These are phyloP conservation scores for Coregonus sp. DNA, from an alignment of 2,797 vertebrate species.

Conservation along the genomic window DNA sequence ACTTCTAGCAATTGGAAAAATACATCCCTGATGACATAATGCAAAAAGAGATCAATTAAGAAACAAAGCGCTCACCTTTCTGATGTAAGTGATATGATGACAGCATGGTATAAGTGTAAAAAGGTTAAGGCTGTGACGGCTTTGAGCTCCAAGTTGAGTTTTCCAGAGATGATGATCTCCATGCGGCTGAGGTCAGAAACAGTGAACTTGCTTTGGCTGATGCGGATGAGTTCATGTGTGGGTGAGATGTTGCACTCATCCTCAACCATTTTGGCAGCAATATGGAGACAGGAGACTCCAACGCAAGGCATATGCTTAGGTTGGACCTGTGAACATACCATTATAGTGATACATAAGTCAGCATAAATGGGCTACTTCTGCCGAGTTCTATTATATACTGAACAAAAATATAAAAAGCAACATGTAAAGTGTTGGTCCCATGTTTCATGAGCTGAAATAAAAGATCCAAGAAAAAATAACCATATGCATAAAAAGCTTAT, in stretches of 20 bases:
- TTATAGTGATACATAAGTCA: slow-evolving; percentile 11
- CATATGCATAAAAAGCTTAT: no score
- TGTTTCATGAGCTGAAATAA: no score
- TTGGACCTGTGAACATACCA: slow-evolving; percentile 77
- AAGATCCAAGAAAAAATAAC: no score
- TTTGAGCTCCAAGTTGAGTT: slow-evolving; percentile 89
- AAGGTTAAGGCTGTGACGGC: slow-evolving; percentile 66
- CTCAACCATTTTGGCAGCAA: slow-evolving; percentile 87
- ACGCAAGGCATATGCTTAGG: slow-evolving; percentile 95
- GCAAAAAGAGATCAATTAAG: background rate
- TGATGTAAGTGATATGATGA: slow-evolving; percentile 82
- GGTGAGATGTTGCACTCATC: slow-evolving; percentile 86
- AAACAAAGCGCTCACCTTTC: slow-evolving; percentile 77
- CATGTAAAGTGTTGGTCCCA: background rate
- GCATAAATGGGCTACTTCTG: background rate
- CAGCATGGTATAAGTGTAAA: slow-evolving; percentile 90
- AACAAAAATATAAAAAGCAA: background rate
- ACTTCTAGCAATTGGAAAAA: slow-evolving; percentile 28
- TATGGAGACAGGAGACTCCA: slow-evolving; percentile 90
- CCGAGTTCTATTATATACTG: background rate
- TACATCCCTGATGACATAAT: slow-evolving; percentile 15
- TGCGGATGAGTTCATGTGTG: slow-evolving; percentile 90
- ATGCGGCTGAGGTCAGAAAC: slow-evolving; percentile 93
- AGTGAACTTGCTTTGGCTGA: slow-evolving; percentile 97
- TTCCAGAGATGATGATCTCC: slow-evolving; percentile 96